A percentile compares a stretch with the other conserved stretches of the same genome.
Evolutionary conservation across 2,888 invertebrate genomes (phyloP).

Genomic region (Apoda limacodes): DNA sequence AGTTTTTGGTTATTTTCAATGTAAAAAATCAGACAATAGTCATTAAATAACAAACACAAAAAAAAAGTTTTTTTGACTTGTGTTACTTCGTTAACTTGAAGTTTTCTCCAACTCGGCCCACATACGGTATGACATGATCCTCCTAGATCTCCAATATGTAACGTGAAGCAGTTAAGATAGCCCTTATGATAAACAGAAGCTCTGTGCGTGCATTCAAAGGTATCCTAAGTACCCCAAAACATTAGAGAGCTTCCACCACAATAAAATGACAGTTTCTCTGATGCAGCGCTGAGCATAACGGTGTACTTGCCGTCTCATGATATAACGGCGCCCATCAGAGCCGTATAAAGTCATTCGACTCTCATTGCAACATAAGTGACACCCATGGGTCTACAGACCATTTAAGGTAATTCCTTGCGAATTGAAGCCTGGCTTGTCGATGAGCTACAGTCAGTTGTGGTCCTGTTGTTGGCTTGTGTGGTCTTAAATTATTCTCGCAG

Average conservation of each 20-base stretch:
- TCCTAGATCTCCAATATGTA: not conserved
- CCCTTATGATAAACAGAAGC: not conserved
- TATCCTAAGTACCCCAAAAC: no score
- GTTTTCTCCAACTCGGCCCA: no score
- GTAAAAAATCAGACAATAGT: no score
- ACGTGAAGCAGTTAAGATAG: not conserved
- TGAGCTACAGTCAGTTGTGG: slow-evolving; percentile 10
- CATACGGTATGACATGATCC: no score
- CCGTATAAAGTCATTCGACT: slow-evolving; percentile 1
- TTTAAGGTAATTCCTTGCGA: slow-evolving; percentile 1
- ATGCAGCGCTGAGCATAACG: slow-evolving; percentile 3
- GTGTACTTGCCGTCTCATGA: slow-evolving; percentile 1
- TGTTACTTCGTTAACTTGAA: no score
- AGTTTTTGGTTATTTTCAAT: no score
- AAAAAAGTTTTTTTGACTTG: no score
- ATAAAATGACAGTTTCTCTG: not conserved
- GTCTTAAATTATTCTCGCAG: slow-evolving; percentile 14
- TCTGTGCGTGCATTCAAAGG: not conserved
- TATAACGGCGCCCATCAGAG: slow-evolving; percentile 3
- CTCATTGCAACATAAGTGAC: no score
- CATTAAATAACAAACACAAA: no score
- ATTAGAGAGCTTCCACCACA: not conserved
- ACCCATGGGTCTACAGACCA: no score
- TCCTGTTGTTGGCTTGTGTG: slow-evolving; percentile 12
- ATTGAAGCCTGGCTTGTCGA: slow-evolving; percentile 12